Percentiles rank a stretch among this genome's conserved stretches.
Evolutionary conservation across 2,797 vertebrate species (phyloP).

Genomic region (Adelosebastes latens): DNA sequence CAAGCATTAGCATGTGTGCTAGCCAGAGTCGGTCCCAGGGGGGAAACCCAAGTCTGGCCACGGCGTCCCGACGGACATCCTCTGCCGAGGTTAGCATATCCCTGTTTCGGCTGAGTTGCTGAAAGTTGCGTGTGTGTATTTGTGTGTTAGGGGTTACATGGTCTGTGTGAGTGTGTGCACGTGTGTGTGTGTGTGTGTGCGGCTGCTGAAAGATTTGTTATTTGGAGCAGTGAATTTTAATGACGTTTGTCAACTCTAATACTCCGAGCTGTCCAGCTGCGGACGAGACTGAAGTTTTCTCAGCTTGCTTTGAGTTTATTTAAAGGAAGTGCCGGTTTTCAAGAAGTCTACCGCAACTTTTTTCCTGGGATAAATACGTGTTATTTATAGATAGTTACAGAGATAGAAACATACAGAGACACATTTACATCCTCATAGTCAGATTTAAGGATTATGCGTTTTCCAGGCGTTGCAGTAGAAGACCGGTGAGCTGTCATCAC

Average conservation of each 20-base stretch:
- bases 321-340: constrained; percentile 64
- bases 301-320: constrained; percentile 69
- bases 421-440: background rate
- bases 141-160: constrained; percentile 14
- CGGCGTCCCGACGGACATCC: constrained; percentile 64
- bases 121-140: constrained; percentile 46
- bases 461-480: background rate
- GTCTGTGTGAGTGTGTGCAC: constrained; percentile 4
- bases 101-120: constrained; percentile 64
- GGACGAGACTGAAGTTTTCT: constrained; percentile 65
- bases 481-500: constrained; percentile 14
- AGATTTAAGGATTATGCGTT: background rate
- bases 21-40: constrained; percentile 70
- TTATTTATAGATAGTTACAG: constrained; percentile 31
- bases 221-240: constrained; percentile 73
- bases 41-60: constrained; percentile 78
- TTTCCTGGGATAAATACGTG: constrained; percentile 8
- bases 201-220: constrained; percentile 71
- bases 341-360: constrained; percentile 21
- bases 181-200: constrained; percentile 11
- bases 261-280: constrained; percentile 50
- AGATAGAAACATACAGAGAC: constrained; percentile 3
- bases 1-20: constrained; percentile 77
- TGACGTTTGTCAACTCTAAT: constrained; percentile 78
- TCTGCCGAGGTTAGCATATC: constrained; percentile 65